Conservation (phyloP, 2,113 vertebrate genomes). For the Gallinago paraguaiae region DNA sequence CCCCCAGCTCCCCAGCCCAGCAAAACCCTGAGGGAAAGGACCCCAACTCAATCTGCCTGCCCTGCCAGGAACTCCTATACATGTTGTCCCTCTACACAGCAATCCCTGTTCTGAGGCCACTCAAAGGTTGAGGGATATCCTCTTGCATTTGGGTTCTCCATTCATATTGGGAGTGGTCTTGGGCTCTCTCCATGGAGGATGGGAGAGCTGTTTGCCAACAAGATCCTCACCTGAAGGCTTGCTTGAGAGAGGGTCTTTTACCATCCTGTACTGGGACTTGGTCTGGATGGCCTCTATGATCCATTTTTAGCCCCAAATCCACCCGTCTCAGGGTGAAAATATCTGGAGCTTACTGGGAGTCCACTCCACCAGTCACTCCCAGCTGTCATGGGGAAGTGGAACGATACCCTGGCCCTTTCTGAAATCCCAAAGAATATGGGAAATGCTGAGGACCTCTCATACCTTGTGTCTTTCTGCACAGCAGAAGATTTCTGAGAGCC, state of each 20-base stretch:
- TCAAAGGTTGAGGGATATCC: background rate
- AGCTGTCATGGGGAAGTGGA: background rate
- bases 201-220: background rate
- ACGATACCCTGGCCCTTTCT: background rate
- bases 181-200: background rate
- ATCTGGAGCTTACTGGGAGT: background rate
- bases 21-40: background rate
- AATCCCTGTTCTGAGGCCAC: background rate
- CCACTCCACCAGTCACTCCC: background rate
- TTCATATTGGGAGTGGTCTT: background rate
- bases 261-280: background rate
- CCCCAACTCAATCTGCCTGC: background rate
- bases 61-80: background rate
- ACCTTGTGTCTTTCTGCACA: background rate
- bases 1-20: background rate
- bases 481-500: background rate
- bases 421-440: background rate
- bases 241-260: background rate
- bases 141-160: background rate
- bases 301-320: background rate
- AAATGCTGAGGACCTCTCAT: background rate
- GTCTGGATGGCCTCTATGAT: background rate
- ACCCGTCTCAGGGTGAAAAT: background rate
- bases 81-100: background rate
- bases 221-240: background rate